Evolutionary conservation across 2,113 vertebrate genomes (phyloP).

Genomic region (Dascyllus trimaculatus): DNA sequence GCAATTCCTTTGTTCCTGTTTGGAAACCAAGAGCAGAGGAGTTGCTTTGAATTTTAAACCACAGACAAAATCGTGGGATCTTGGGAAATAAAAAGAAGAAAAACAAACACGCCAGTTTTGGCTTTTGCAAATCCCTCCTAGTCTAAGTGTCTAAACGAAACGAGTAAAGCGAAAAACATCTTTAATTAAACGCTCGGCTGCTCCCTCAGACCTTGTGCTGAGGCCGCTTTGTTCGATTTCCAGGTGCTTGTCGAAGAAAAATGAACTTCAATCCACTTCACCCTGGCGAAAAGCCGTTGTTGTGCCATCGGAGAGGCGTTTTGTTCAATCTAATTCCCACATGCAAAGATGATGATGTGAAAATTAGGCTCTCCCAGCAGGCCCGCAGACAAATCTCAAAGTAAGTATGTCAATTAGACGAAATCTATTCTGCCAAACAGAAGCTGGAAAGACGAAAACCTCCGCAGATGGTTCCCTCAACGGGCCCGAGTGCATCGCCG

Average conservation of each 20-base stretch:
- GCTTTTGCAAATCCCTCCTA: too few relatives aligned
- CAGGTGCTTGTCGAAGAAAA: neutral
- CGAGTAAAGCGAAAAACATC: too few relatives aligned
- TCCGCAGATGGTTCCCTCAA: neutral
- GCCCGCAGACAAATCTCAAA: constrained; percentile 4
- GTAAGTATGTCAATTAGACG: neutral
- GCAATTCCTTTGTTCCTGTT: too few relatives aligned
- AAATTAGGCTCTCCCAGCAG: neutral
- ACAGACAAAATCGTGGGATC: too few relatives aligned
- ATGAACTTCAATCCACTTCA: neutral
- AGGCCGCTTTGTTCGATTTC: neutral
- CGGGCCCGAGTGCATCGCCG: neutral
- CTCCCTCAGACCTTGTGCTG: too few relatives aligned
- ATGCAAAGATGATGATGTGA: neutral
- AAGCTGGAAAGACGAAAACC: neutral
- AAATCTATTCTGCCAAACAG: neutral
- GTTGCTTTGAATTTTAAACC: too few relatives aligned
- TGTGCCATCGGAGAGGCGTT: neutral
- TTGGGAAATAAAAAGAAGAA: too few relatives aligned
- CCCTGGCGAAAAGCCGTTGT: constrained; percentile 2
- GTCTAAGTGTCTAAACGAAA: too few relatives aligned
- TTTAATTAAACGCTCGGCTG: too few relatives aligned
- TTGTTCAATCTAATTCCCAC: neutral
- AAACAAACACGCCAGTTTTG: too few relatives aligned
- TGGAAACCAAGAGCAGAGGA: too few relatives aligned